These are phyloP conservation scores for Drosophila austrosaltans DNA, from an alignment of 2,888 invertebrate species.

Conservation along the genomic window DNA sequence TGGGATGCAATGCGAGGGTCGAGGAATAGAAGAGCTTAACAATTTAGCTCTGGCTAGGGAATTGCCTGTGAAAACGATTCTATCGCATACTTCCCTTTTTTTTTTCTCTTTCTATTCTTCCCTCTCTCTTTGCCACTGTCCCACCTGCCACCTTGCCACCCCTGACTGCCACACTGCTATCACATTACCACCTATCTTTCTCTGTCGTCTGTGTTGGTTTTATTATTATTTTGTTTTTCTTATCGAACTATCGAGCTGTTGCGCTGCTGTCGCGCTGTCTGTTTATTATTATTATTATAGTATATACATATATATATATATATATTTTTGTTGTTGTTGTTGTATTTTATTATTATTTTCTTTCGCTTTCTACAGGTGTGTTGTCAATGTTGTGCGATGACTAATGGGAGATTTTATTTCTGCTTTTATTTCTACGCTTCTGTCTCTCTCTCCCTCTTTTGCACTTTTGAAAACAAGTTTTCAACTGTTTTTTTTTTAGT, in stretches of 20 bases:
- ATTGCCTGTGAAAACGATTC: conserved; percentile 20
- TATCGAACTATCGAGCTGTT: conserved; percentile 39
- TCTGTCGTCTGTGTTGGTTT: conserved; percentile 23
- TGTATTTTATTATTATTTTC: conserved; percentile 48
- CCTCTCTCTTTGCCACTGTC: background rate
- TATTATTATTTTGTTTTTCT: conserved; percentile 35
- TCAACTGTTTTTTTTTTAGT: conserved; percentile 32
- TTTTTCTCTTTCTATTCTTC: too few relatives aligned
- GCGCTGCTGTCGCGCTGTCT: conserved; percentile 32
- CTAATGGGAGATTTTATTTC: conserved; percentile 59
- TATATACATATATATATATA: background rate
- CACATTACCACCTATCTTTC: conserved; percentile 2
- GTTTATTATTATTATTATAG: conserved; percentile 32
- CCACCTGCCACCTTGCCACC: background rate
- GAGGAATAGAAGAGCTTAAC: conserved; percentile 24
- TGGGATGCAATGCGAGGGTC: background rate
- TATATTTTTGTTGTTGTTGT: conserved; percentile 1
- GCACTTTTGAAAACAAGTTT: conserved; percentile 49
- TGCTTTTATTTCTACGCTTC: conserved; percentile 33
- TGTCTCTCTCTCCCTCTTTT: conserved; percentile 13
- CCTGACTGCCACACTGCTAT: background rate
- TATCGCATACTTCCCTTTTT: background rate
- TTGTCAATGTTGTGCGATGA: conserved; percentile 54
- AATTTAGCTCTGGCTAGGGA: conserved; percentile 19
- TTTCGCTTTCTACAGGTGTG: conserved; percentile 76